A percentile compares a stretch with the other conserved stretches of the same genome.
These are phyloP conservation scores for Sclerodermus sp. DNA, from an alignment of 2,888 invertebrate species.

Conservation along the genomic window DNA sequence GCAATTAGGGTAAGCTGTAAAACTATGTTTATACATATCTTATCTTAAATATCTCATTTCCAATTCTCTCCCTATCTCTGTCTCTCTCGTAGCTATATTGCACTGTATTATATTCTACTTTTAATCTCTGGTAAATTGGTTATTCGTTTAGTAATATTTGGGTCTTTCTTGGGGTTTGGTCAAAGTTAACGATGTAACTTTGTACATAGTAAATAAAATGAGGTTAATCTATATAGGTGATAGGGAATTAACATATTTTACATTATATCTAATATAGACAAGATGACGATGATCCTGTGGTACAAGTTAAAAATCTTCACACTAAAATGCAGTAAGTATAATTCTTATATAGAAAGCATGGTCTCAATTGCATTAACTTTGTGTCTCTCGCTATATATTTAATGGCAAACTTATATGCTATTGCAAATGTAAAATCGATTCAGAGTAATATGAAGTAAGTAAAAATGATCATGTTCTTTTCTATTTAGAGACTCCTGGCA, in stretches of 20 bases:
- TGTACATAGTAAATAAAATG: slow-evolving; percentile 13
- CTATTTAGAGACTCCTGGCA: slow-evolving; percentile 78
- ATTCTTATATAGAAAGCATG: slow-evolving; percentile 5
- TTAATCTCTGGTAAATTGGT: too few relatives aligned
- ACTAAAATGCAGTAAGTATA: slow-evolving; percentile 59
- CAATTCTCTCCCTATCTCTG: too few relatives aligned
- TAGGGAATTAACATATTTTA: slow-evolving; percentile 15
- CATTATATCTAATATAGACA: slow-evolving; percentile 42
- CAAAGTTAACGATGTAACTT: background rate
- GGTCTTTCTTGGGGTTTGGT: slow-evolving; percentile 8
- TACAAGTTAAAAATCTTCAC: slow-evolving; percentile 61
- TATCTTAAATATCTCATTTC: too few relatives aligned
- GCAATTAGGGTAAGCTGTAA: slow-evolving; percentile 72
- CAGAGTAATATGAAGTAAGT: too few relatives aligned
- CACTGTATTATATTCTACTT: too few relatives aligned
- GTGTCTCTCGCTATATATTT: background rate
- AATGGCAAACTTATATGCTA: too few relatives aligned
- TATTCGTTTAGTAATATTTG: background rate
- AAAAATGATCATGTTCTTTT: too few relatives aligned
- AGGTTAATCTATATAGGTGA: slow-evolving; percentile 16
- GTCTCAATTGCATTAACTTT: background rate
- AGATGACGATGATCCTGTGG: slow-evolving; percentile 58
- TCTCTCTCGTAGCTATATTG: too few relatives aligned
- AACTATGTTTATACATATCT: background rate
- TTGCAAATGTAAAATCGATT: too few relatives aligned